Evolutionary conservation across 2,113 vertebrate genomes (phyloP), one percentile per base, ranked within the genome.

Genomic region (Clinocottus analis): DNA sequence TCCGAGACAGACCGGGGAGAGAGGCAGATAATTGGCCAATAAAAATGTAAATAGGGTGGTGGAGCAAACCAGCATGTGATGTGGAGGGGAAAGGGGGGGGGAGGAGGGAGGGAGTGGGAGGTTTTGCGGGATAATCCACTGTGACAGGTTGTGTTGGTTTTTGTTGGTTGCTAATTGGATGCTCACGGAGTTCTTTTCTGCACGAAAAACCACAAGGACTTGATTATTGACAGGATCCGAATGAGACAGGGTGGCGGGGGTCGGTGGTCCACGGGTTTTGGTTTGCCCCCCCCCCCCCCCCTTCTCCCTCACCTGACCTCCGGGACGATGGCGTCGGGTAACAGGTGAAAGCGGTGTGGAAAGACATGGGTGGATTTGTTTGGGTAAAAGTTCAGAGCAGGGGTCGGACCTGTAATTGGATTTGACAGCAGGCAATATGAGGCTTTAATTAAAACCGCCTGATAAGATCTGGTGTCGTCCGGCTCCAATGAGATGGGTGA

Each of bases 1-100:
- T 86, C 74, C 82, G 84, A 89, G 89, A 91, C 84, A 91, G 84
- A 85, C 86, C 75, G 74, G 82, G 80, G 84, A 90, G 90, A 93
- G 92, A 83, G 80, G 61, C 77, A 93, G 92, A 93, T 94, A 94
- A 94, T 94, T 94, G 90, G 89, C 92, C 91, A 94, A 94, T 93
- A 94, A 93, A 94, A 93, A 95, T 94, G 92, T 91, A 94, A 94
- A 95, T 93, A 82, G 80, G 86, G 5, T 85, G 88, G 82, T 80
- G 75, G 86, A 91, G 87, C 66, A 83, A 93, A 92, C 86, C 86
- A 90, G 90, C 80, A 79, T 86, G 88, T 83, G 84, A 84, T 89
- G 81, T 65, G 81, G 55, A 39, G 53, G 72, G 64, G 25, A 49
- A 35, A 27, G 55, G 25, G 45, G 2, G 7, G 55, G 77, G 19